Evolutionary conservation across 2,888 invertebrate species (phyloP).

Genomic region (Rhingia rostrata): DNA sequence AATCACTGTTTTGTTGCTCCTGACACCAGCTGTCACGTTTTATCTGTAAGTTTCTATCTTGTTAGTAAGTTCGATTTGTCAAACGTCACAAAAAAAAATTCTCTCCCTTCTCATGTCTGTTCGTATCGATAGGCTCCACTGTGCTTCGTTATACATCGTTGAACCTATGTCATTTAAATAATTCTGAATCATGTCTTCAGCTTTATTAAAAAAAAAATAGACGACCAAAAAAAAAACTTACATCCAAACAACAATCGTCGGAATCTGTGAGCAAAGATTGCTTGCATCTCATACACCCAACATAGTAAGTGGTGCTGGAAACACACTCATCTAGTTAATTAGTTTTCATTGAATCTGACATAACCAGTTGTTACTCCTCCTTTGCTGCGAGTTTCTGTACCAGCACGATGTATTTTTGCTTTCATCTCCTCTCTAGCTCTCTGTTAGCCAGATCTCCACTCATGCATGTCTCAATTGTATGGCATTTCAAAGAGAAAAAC

Average conservation of each 20-base stretch:
- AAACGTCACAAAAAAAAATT: not conserved
- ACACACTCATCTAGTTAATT: constrained; percentile 71
- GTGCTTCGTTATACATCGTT: constrained; percentile 47
- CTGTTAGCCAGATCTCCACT: constrained; percentile 53
- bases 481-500: constrained; percentile 52
- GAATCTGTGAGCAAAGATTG: constrained; percentile 64
- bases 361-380: constrained; percentile 69
- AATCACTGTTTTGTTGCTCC: not conserved
- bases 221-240: constrained; percentile 20
- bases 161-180: constrained; percentile 67
- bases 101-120: not conserved
- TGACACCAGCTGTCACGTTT: not conserved
- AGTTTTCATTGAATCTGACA: constrained; percentile 74
- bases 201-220: constrained; percentile 26
- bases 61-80: constrained; percentile 5
- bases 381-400: constrained; percentile 21
- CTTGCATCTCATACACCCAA: constrained; percentile 47
- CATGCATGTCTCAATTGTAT: constrained; percentile 73
- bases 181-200: constrained; percentile 63
- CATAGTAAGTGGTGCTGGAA: constrained; percentile 57
- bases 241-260: constrained; percentile 52
- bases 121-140: constrained; percentile 36
- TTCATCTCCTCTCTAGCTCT: constrained; percentile 16
- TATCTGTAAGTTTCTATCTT: not conserved
- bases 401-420: constrained; percentile 24